Percentiles rank a stretch among this genome's conserved stretches.
Evolutionary conservation across 2,797 vertebrate genomes (phyloP).

Genomic region (Enteromius paludinosus): DNA sequence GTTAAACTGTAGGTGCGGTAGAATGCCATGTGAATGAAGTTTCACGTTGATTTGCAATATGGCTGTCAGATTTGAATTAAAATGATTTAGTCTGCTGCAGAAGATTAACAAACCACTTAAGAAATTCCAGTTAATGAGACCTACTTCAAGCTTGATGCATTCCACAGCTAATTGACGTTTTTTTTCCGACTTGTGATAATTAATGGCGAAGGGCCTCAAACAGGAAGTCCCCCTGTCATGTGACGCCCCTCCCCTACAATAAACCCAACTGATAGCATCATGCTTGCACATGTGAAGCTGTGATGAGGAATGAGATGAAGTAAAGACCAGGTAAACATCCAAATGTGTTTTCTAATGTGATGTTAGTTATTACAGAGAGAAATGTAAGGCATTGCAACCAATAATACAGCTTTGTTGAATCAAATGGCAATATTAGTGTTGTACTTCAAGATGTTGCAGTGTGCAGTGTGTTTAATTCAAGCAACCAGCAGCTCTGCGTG

Average conservation of each 20-base stretch:
- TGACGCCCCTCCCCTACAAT: background rate
- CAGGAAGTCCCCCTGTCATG: conserved; percentile 4
- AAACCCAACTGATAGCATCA: background rate
- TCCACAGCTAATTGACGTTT: conserved; percentile 8
- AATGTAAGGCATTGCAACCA: background rate
- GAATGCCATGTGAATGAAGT: background rate
- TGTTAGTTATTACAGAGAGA: background rate
- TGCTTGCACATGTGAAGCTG: background rate
- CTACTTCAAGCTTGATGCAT: conserved; percentile 19
- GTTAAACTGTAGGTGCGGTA: background rate
- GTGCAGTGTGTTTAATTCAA: conserved; percentile 9
- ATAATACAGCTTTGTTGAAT: background rate
- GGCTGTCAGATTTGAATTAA: conserved; percentile 3
- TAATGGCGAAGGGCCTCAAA: background rate
- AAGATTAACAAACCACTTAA: conserved; percentile 36
- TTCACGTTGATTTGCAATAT: conserved; percentile 6
- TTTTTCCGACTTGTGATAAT: conserved; percentile 36
- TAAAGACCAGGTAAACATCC: conserved; percentile 4
- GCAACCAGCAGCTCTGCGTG: background rate
- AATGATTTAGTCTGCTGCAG: conserved; percentile 21
- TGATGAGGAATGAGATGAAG: background rate
- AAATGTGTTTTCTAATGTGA: background rate
- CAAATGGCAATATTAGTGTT: background rate
- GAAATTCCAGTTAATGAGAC: conserved; percentile 29
- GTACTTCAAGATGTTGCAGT: background rate